Conservation (phyloP, 1,140 invertebrate species). For the Mya arenaria region DNA sequence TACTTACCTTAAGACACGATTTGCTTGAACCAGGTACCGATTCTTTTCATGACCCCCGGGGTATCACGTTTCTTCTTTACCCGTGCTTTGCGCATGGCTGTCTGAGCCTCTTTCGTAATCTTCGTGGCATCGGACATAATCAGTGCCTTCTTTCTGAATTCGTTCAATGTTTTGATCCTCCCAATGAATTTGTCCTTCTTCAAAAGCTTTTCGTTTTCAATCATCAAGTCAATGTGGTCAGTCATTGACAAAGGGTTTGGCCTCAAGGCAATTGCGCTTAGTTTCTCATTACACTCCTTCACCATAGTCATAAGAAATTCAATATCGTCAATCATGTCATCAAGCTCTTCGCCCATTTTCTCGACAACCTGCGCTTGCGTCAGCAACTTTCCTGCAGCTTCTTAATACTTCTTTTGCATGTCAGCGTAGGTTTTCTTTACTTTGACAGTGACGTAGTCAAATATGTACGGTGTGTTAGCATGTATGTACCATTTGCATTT, state of each 20-base stretch:
- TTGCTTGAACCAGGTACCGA: no score
- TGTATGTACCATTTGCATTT: constrained; percentile 43
- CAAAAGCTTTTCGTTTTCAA: constrained; percentile 4
- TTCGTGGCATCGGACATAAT: neutral
- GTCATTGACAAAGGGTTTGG: neutral
- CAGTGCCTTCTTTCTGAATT: neutral
- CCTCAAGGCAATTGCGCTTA: neutral
- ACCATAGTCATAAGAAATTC: neutral
- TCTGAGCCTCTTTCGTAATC: neutral
- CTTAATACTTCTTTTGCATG: constrained; percentile 7
- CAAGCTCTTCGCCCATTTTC: constrained; percentile 9
- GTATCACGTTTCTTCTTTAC: no score
- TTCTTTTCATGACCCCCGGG: no score
- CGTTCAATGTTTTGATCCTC: neutral
- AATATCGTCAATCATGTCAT: neutral
- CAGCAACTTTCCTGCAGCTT: neutral
- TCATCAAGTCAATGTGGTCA: constrained; percentile 37
- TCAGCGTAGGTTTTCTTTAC: constrained; percentile 17
- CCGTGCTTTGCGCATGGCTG: no score
- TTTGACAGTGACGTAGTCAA: neutral
- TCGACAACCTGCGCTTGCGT: constrained; percentile 23
- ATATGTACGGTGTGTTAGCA: constrained; percentile 17
- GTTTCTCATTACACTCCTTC: neutral
- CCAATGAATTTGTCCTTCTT: neutral
- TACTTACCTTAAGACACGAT: no score